phyloP scores from a whole-genome alignment of 1,140 invertebrate species.

The Latrodectus geometricus region DNA sequence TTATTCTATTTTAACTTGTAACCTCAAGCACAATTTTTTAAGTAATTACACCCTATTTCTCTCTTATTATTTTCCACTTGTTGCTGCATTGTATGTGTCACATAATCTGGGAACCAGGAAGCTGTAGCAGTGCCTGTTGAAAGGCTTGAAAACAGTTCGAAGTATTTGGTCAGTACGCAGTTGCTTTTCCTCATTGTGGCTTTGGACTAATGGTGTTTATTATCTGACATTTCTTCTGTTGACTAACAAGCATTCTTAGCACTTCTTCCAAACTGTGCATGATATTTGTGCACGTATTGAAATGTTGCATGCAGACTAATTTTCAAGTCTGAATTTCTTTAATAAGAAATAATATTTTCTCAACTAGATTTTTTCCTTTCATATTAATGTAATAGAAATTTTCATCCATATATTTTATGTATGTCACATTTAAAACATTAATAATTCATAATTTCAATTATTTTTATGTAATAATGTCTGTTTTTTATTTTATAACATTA shows the following conservation, averaged over 20 bases:
- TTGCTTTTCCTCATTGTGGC: constrained; percentile 56
- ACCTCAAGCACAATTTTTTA: background rate
- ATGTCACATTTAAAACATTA: too few relatives aligned
- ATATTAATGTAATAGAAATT: too few relatives aligned
- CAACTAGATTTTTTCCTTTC: too few relatives aligned
- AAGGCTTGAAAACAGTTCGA: constrained; percentile 69
- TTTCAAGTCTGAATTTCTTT: background rate
- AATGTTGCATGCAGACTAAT: constrained; percentile 41
- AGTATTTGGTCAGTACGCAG: constrained; percentile 70
- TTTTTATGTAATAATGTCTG: too few relatives aligned
- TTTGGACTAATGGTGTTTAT: constrained; percentile 46
- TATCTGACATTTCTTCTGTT: constrained; percentile 38
- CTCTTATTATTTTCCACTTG: constrained; percentile 43
- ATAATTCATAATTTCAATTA: too few relatives aligned
- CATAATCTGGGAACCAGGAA: constrained; percentile 66
- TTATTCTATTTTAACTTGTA: too few relatives aligned
- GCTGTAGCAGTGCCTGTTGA: constrained; percentile 70
- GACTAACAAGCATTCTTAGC: constrained; percentile 45
- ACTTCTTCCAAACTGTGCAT: constrained; percentile 50
- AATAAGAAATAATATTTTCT: too few relatives aligned
- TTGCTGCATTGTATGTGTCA: constrained; percentile 54
- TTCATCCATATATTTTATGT: too few relatives aligned
- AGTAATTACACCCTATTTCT: constrained; percentile 58
- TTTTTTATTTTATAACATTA: too few relatives aligned
- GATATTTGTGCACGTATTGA: constrained; percentile 44